Conservation (phyloP, 2,797 vertebrate genomes). For the Peromyscus attwateri region DNA sequence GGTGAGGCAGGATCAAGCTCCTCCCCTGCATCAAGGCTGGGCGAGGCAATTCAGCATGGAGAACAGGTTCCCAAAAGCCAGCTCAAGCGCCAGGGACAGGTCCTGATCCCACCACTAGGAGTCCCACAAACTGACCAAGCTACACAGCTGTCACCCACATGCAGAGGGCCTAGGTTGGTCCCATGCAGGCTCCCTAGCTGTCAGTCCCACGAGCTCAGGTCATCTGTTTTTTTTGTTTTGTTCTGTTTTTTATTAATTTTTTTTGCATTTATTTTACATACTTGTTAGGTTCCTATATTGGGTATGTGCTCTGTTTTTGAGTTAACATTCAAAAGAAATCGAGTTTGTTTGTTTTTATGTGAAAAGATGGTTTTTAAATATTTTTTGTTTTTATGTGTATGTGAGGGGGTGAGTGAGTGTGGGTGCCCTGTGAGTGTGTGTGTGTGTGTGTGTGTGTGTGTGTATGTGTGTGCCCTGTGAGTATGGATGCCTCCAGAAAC, state of each 20-base stretch:
- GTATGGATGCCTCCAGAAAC: neutral
- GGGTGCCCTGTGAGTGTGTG: neutral
- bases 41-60: no score
- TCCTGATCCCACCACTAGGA: no score
- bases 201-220: neutral
- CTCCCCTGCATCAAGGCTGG: no score
- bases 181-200: no score
- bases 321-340: conserved; percentile 10
- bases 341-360: neutral
- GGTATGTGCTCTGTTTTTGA: neutral
- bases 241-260: neutral
- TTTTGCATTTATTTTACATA: neutral
- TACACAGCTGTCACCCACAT: no score
- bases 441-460: neutral
- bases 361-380: neutral
- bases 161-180: no score
- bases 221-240: neutral
- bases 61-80: no score
- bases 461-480: neutral
- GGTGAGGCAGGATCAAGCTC: no score
- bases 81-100: no score
- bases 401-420: no score
- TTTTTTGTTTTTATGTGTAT: neutral
- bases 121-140: no score
- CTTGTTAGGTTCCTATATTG: neutral